Conservation (phyloP, 2,888 invertebrate genomes). For the Nephrotoma appendiculata region DNA sequence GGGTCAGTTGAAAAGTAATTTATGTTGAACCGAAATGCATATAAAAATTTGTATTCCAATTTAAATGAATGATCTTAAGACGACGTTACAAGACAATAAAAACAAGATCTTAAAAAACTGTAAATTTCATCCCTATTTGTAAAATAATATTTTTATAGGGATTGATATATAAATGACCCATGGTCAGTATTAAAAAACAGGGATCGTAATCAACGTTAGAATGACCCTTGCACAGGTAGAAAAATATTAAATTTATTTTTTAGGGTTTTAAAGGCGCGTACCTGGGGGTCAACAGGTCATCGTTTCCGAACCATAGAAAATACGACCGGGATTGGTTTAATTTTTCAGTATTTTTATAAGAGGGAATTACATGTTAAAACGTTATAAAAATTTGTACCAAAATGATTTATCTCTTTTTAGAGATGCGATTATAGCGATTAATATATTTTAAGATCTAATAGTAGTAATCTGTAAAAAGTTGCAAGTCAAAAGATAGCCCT, state of each 20-base stretch:
- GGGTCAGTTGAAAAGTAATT: neutral
- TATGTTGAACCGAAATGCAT: neutral
- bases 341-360: neutral
- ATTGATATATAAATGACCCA: neutral
- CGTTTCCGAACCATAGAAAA: neutral
- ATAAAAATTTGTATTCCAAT: neutral
- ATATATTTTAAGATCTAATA: too few species aligned
- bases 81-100: neutral
- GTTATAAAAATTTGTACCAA: neutral
- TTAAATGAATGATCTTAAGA: neutral
- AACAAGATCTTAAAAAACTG: neutral
- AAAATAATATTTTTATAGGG: neutral
- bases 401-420: neutral
- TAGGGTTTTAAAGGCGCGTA: neutral
- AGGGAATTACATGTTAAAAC: neutral
- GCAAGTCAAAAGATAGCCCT: too few species aligned
- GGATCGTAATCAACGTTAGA: neutral
- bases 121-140: neutral
- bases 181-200: neutral
- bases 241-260: neutral
- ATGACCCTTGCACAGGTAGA: slow-evolving; percentile 2
- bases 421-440: too few species aligned
- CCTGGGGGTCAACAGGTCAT: neutral
- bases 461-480: too few species aligned
- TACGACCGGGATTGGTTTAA: neutral